These are phyloP conservation scores for Paratrypauchen microcephalus DNA, from an alignment of 2,797 vertebrate species.

Conservation along the genomic window DNA sequence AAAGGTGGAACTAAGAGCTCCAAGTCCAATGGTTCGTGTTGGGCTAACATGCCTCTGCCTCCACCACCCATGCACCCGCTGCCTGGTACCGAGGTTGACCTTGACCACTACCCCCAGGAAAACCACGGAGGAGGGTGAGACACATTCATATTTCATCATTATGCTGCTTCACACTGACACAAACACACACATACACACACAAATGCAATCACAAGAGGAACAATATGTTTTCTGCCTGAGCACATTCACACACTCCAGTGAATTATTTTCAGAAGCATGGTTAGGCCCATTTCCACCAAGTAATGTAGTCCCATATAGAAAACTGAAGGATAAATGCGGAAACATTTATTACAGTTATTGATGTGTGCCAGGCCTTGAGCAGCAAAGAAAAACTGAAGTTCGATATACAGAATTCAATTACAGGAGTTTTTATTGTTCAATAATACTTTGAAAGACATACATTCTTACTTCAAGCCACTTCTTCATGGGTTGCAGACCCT, in stretches of 20 bases:
- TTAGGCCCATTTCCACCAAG: conserved; percentile 8
- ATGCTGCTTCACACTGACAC: conserved; percentile 32
- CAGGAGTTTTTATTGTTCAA: too few relatives aligned
- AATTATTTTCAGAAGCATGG: conserved; percentile 1
- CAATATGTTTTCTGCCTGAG: conserved; percentile 11
- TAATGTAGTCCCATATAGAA: not conserved
- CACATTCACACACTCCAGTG: conserved; percentile 21
- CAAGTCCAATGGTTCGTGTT: conserved; percentile 90
- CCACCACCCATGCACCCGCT: conserved; percentile 91
- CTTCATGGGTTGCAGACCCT: too few relatives aligned
- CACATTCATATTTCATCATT: conserved; percentile 53
- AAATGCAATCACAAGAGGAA: conserved; percentile 34
- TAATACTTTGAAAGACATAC: too few relatives aligned
- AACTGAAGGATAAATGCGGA: not conserved
- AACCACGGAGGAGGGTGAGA: conserved; percentile 83
- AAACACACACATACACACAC: conserved; percentile 26
- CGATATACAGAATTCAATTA: too few relatives aligned
- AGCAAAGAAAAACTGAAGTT: not conserved
- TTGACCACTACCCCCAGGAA: conserved; percentile 88
- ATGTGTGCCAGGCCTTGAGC: not conserved
- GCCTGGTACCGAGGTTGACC: conserved; percentile 87
- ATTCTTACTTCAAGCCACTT: too few relatives aligned
- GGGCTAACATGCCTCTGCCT: conserved; percentile 91
- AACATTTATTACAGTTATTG: not conserved
- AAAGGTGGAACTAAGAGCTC: conserved; percentile 88